Evolutionary conservation across 2,113 vertebrate genomes (phyloP).

Genomic region (Melozone crissalis): DNA sequence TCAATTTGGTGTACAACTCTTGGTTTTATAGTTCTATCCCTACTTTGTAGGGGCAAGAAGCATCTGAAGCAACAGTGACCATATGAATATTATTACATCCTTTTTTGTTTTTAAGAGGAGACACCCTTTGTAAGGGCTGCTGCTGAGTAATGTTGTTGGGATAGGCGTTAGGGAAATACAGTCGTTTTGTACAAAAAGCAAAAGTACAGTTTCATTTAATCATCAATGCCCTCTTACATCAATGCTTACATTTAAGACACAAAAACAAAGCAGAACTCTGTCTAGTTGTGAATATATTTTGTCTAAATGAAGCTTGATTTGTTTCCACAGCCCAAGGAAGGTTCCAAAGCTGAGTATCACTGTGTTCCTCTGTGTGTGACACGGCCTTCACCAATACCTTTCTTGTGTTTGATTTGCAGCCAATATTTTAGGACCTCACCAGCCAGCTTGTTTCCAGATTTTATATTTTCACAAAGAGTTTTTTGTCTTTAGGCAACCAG

Average conservation of each 20-base stretch:
- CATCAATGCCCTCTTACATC: neutral
- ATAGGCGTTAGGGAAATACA: neutral
- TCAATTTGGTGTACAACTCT: slow-evolving; percentile 45
- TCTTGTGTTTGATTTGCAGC: slow-evolving; percentile 45
- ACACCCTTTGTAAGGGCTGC: slow-evolving; percentile 28
- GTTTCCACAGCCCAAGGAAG: neutral
- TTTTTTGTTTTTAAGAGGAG: slow-evolving; percentile 26
- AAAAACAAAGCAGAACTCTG: slow-evolving; percentile 18
- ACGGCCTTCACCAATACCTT: slow-evolving; percentile 43
- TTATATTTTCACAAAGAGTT: slow-evolving; percentile 40
- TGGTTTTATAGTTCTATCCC: slow-evolving; percentile 3
- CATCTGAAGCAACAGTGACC: neutral
- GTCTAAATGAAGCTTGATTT: slow-evolving; percentile 36
- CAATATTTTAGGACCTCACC: slow-evolving; percentile 30
- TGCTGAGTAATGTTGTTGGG: slow-evolving; percentile 14
- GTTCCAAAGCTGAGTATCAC: slow-evolving; percentile 22
- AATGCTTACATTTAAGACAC: neutral
- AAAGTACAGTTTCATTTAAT: neutral
- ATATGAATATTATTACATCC: neutral
- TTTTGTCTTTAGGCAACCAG: slow-evolving; percentile 25
- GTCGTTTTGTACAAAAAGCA: neutral
- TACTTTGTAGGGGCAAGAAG: slow-evolving; percentile 1
- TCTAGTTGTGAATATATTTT: slow-evolving; percentile 39
- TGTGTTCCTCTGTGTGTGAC: slow-evolving; percentile 4
- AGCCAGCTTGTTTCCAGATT: slow-evolving; percentile 21